These are phyloP conservation scores for Nephrotoma flavescens DNA, from an alignment of 2,888 invertebrate genomes.

Conservation along the genomic window DNA sequence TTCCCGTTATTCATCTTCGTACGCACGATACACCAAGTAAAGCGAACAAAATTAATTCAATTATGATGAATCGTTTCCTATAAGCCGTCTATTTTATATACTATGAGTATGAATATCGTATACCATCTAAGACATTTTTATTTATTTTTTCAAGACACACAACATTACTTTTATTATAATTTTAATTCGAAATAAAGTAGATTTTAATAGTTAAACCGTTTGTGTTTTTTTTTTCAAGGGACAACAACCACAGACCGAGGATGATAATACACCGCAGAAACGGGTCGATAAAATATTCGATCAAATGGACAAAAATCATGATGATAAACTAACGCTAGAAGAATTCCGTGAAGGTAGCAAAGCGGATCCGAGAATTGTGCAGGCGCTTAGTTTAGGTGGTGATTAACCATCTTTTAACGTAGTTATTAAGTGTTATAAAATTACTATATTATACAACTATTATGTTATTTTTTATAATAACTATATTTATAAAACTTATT, in stretches of 20 bases:
- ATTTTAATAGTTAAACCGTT: not conserved
- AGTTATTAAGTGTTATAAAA: slow-evolving; percentile 1
- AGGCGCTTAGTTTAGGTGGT: slow-evolving; percentile 77
- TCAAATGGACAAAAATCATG: slow-evolving; percentile 98
- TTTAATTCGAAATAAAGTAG: not conserved
- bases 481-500: not conserved
- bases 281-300: slow-evolving; percentile 97
- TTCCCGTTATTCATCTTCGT: not conserved
- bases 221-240: slow-evolving; percentile 41
- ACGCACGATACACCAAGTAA: not conserved
- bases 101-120: not conserved
- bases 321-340: slow-evolving; percentile 87
- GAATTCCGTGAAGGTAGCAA: slow-evolving; percentile 97
- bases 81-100: not conserved
- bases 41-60: not conserved
- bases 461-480: slow-evolving; percentile 2
- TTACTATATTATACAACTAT: not conserved
- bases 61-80: not conserved
- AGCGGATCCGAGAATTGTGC: slow-evolving; percentile 95
- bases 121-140: not conserved
- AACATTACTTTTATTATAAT: not conserved
- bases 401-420: slow-evolving; percentile 35
- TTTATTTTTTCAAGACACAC: not conserved
- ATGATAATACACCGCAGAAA: slow-evolving; percentile 87
- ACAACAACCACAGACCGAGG: slow-evolving; percentile 74